Percentiles rank a stretch among this genome's conserved stretches.
phyloP scores from a whole-genome alignment of 2,888 invertebrate genomes.

The Tachina lurida region DNA sequence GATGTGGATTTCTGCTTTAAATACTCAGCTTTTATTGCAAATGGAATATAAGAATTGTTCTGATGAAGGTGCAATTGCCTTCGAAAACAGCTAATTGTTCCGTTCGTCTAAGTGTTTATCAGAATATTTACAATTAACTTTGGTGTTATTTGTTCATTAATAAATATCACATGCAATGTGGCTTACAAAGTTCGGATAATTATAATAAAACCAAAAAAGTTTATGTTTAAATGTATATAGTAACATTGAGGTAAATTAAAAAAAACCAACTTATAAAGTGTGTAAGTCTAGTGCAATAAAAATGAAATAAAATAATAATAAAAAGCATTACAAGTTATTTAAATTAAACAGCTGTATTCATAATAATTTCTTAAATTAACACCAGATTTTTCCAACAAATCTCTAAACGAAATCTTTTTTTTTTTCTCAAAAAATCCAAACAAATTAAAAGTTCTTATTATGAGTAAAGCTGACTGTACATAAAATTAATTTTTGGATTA shows the following conservation, averaged over 20 bases:
- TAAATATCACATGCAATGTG: too few relatives aligned
- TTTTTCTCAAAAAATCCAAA: not conserved
- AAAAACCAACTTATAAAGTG: constrained; percentile 54
- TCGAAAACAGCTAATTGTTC: too few relatives aligned
- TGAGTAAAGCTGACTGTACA: constrained; percentile 25
- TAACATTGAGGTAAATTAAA: constrained; percentile 52
- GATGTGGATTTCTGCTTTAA: too few relatives aligned
- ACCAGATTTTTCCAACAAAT: not conserved
- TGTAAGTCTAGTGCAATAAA: constrained; percentile 19
- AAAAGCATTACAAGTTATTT: not conserved
- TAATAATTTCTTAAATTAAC: not conserved
- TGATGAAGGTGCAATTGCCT: too few relatives aligned
- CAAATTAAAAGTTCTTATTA: not conserved
- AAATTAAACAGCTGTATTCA: not conserved
- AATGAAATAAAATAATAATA: constrained; percentile 2
- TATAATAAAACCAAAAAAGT: not conserved
- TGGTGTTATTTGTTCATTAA: too few relatives aligned
- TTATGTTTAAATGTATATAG: constrained; percentile 47
- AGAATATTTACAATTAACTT: too few relatives aligned
- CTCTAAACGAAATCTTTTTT: not conserved
- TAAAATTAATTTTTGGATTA: not conserved
- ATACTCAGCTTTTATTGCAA: too few relatives aligned
- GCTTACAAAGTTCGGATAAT: too few relatives aligned
- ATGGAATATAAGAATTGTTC: too few relatives aligned
- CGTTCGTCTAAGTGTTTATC: too few relatives aligned